Base-by-base conservation (phyloP, 2,113 vertebrate species). In the Tupaia chinensis region DNA sequence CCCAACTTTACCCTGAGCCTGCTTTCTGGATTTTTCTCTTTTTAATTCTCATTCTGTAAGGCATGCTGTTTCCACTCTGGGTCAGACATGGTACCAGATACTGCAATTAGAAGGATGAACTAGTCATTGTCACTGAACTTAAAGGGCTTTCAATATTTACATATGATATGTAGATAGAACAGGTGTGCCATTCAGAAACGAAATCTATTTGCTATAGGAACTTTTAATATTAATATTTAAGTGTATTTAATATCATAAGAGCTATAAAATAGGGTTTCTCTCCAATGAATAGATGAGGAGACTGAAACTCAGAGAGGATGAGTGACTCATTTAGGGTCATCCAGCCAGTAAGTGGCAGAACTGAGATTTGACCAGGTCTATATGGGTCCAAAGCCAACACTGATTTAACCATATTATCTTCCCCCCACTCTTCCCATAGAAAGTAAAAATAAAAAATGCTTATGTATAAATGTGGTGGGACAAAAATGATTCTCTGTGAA, bases 41-140 rank as follows among this genome's bases (percentile, higher is more conserved):
- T 7, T 20, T 29, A 27, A 58, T 65, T 91, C 29, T 72, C 7
- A 25, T 63, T 79, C 10, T 17, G 54, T 7, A 68, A 19, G 76
- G 19, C 20, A 4, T 27, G 10, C 22, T 29, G 5, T 15, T 32
- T 23, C 20, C 12, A 12, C 56, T 34, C 22, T 73, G n/a, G 25
- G 4, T 32, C 14, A 68, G 68, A n/a, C 14, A 0, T 34, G 82
- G 53, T 32, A 17, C 9, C 7, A 23, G 5, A 13, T 7, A 17
- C 54, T 61, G 22, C 27, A 14, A 17, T 60, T 61, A 54, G 19
- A 53, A 17, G 76, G 58, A 83, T 8, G 17, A 86, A 12, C 44
- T 23, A 56, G 12, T 32, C 15, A 12, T 25, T 16, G 10, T 14
- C 23, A 10, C 5, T 78, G 12, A 3, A 66, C 6, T 66, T 85